Evolutionary conservation across 2,888 invertebrate species (phyloP).

Genomic region (Andricus quercusramuli): DNA sequence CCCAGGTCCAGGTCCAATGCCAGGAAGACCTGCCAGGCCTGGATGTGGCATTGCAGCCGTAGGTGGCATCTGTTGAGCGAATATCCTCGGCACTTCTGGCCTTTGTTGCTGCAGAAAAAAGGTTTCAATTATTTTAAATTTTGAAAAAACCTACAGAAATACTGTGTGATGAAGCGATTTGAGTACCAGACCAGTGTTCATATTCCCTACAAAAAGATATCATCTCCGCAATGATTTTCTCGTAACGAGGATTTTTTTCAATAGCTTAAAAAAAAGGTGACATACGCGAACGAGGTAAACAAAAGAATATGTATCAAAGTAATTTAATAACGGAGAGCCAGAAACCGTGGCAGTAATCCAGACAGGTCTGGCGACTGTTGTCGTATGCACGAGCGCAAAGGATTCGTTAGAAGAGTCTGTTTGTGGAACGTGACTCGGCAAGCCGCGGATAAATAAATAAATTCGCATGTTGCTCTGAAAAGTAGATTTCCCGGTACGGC

Average conservation of each 20-base stretch:
- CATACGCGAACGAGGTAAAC: neutral
- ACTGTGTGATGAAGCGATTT: neutral
- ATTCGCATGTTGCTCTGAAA: conserved; percentile 63
- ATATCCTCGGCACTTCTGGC: conserved; percentile 88
- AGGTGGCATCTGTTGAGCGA: conserved; percentile 88
- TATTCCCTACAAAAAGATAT: neutral
- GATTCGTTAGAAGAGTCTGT: conserved; percentile 72
- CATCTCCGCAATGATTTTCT: neutral
- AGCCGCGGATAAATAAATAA: conserved; percentile 72
- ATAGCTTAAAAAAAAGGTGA: neutral
- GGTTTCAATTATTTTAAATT: neutral
- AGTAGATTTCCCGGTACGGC: conserved; percentile 55
- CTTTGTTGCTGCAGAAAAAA: conserved; percentile 87
- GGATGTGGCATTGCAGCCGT: conserved; percentile 87
- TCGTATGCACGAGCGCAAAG: conserved; percentile 56
- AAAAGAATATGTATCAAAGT: conserved; percentile 29
- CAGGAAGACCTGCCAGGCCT: conserved; percentile 82
- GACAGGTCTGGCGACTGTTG: conserved; percentile 40
- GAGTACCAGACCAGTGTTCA: neutral
- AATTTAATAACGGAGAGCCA: conserved; percentile 15
- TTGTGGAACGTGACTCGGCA: conserved; percentile 70
- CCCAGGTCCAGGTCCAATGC: conserved; percentile 78
- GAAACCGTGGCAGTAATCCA: conserved; percentile 33
- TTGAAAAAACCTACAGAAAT: neutral
- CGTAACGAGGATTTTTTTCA: neutral